A percentile compares a stretch with the other conserved stretches of the same genome.
Evolutionary conservation across 1,140 invertebrate genomes (phyloP).

Genomic region (Aphaenogaster rudis): DNA sequence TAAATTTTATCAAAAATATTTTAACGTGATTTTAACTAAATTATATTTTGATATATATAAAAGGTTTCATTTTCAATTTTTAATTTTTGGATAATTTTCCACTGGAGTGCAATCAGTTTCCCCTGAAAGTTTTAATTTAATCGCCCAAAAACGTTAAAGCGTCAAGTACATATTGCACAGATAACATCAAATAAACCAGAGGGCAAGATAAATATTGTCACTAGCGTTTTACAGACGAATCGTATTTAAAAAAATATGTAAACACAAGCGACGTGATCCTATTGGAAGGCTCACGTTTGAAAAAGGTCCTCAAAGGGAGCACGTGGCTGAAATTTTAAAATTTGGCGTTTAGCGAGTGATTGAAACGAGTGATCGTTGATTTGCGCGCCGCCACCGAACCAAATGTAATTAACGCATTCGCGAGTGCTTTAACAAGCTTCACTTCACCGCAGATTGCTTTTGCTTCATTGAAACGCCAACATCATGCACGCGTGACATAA

Average conservation of each 20-base stretch:
- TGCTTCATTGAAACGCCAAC: conserved; percentile 12
- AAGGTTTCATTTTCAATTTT: neutral
- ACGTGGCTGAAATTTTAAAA: conserved; percentile 15
- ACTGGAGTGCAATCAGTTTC: neutral
- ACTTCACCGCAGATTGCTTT: conserved; percentile 38
- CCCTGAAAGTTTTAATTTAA: neutral
- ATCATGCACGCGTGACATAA: neutral
- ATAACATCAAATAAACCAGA: conserved; percentile 3
- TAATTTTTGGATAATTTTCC: neutral
- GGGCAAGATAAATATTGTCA: conserved; percentile 32
- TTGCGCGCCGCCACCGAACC: neutral
- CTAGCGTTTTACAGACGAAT: neutral
- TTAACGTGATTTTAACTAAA: neutral
- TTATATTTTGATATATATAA: neutral
- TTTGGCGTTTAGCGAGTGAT: conserved; percentile 29
- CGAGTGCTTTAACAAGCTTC: conserved; percentile 32
- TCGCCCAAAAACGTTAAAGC: neutral
- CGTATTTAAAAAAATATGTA: neutral
- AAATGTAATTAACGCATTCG: conserved; percentile 44
- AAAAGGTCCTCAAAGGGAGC: neutral
- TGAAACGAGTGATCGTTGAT: conserved; percentile 47
- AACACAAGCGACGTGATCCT: neutral
- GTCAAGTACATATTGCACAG: neutral
- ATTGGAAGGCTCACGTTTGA: neutral
- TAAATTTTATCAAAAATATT: neutral